Evolutionary conservation across 1,140 invertebrate species (phyloP).

Genomic region (Agraylea sexmaculata): DNA sequence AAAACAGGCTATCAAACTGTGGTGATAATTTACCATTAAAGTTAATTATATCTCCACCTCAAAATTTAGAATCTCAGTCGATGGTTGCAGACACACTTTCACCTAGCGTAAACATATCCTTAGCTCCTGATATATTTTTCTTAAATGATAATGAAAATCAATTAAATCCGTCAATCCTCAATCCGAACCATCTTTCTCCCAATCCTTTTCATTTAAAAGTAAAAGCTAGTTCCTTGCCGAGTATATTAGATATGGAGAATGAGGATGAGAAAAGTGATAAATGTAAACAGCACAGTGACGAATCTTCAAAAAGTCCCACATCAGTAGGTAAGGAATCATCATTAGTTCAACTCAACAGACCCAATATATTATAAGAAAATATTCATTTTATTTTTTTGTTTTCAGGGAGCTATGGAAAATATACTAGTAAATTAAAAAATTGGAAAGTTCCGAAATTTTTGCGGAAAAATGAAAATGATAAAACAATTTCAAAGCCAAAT

Average conservation of each 20-base stretch:
- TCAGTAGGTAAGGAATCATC: constrained; percentile 37
- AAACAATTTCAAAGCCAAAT: constrained; percentile 26
- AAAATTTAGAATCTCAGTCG: constrained; percentile 28
- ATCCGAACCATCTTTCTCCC: constrained; percentile 43
- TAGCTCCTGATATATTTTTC: constrained; percentile 4
- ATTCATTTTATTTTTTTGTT: constrained; percentile 16
- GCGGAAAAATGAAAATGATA: constrained; percentile 28
- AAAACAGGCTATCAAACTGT: constrained; percentile 24
- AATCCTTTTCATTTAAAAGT: constrained; percentile 46
- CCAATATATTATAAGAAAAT: neutral
- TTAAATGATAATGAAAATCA: neutral
- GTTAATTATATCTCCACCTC: constrained; percentile 45
- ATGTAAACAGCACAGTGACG: constrained; percentile 25
- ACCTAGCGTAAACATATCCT: constrained; percentile 13
- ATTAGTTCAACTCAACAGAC: neutral
- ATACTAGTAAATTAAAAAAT: constrained; percentile 44
- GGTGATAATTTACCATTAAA: constrained; percentile 40
- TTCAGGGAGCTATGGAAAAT: constrained; percentile 45
- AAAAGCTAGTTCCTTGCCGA: constrained; percentile 64
- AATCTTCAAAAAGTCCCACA: constrained; percentile 44
- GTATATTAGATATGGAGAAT: constrained; percentile 63
- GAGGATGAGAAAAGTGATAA: constrained; percentile 40
- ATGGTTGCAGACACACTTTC: constrained; percentile 10
- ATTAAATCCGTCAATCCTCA: constrained; percentile 23
- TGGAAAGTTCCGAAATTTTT: constrained; percentile 53